Percentiles rank a stretch among this genome's conserved stretches.
These are phyloP conservation scores for Cylloceria caligata DNA, from an alignment of 2,888 invertebrate species.

Conservation along the genomic window DNA sequence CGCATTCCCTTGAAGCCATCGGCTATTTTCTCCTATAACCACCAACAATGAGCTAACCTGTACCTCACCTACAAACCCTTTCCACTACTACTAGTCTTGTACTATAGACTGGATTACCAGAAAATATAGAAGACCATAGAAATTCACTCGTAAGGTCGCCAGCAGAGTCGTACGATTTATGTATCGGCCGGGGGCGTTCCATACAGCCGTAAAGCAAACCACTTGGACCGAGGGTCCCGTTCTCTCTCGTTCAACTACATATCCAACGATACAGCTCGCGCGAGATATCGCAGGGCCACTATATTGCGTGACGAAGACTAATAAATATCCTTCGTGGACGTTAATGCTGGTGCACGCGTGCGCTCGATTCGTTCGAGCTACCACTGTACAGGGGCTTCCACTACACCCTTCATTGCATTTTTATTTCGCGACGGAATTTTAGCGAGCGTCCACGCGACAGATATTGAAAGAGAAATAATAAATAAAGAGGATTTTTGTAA, in stretches of 20 bases:
- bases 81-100: not conserved
- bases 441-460: constrained; percentile 18
- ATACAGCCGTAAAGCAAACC: constrained; percentile 63
- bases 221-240: constrained; percentile 34
- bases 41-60: not conserved
- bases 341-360: constrained; percentile 66
- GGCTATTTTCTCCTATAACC: too few species aligned
- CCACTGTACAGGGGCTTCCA: constrained; percentile 18
- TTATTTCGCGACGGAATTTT: constrained; percentile 11
- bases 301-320: constrained; percentile 76
- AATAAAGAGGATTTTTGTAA: not conserved
- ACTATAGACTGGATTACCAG: not conserved
- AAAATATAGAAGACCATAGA: constrained; percentile 21
- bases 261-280: constrained; percentile 48
- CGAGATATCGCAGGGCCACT: constrained; percentile 69
- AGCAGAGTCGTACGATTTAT: constrained; percentile 52
- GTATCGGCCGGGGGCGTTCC: constrained; percentile 40
- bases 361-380: constrained; percentile 55
- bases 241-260: constrained; percentile 45
- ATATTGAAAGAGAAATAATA: not conserved
- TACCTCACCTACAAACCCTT: not conserved
- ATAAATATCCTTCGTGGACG: constrained; percentile 72
- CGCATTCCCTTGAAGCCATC: not conserved
- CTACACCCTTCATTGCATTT: constrained; percentile 1
- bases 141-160: constrained; percentile 37